Conservation (phyloP, 2,797 vertebrate genomes). For the Sebastolobus altivelis region DNA sequence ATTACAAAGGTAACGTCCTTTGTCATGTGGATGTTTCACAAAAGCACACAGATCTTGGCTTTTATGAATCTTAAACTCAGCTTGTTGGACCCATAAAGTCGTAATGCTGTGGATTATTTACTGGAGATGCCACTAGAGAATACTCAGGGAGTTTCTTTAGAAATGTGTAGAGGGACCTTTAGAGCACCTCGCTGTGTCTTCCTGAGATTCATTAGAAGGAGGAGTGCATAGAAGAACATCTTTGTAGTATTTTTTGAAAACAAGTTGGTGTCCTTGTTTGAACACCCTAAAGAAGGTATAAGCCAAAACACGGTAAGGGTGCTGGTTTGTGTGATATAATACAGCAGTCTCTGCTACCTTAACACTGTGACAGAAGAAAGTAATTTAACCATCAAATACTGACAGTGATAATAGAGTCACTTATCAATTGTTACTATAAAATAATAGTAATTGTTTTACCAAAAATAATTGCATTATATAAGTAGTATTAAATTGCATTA, state of each 20-base stretch:
- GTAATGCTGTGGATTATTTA: background rate
- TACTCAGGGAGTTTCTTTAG: background rate
- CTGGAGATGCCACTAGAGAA: background rate
- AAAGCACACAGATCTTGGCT: constrained; percentile 16
- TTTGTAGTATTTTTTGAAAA: background rate
- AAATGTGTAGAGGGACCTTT: background rate
- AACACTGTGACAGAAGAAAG: background rate
- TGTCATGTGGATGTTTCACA: constrained; percentile 10
- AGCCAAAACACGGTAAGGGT: background rate
- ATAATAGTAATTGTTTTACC: too few relatives aligned
- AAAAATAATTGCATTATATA: background rate
- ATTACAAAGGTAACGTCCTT: constrained; percentile 3
- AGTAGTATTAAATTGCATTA: background rate
- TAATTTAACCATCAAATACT: background rate
- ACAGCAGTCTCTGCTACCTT: too few relatives aligned
- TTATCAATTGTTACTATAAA: background rate
- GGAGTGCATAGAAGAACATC: background rate
- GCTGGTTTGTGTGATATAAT: background rate
- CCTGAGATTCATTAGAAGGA: background rate
- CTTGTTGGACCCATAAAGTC: background rate
- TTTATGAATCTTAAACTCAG: constrained; percentile 10
- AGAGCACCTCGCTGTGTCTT: background rate
- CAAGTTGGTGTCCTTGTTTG: background rate
- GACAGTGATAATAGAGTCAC: background rate
- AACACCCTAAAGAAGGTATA: background rate